phyloP scores from a whole-genome alignment of 2,888 invertebrate genomes.

The Deroplatys truncata region DNA sequence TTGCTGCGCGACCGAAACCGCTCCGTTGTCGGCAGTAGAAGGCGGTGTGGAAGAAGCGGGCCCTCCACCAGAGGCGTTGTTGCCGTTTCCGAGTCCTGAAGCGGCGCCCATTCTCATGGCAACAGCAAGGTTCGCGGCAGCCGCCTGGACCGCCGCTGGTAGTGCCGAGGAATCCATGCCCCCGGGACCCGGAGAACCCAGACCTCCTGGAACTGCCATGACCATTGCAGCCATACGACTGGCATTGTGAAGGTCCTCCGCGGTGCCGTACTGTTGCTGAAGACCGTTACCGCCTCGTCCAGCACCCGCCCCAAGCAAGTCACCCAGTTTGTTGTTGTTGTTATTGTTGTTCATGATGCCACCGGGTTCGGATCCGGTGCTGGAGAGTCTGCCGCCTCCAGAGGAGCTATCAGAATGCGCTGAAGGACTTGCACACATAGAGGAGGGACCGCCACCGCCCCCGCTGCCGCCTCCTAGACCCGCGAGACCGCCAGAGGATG shows the following conservation, averaged over 20 bases:
- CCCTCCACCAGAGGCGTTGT: conserved; percentile 19
- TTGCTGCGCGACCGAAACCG: conserved; percentile 47
- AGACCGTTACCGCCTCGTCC: conserved; percentile 51
- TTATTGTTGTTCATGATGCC: conserved; percentile 31
- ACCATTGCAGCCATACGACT: conserved; percentile 45
- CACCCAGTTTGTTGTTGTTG: conserved; percentile 41
- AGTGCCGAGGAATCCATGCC: conserved; percentile 26
- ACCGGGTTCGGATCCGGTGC: conserved; percentile 41
- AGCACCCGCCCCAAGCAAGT: conserved; percentile 42
- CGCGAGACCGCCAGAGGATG: conserved; percentile 52
- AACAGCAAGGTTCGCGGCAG: conserved; percentile 70
- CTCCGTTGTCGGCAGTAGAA: conserved; percentile 35
- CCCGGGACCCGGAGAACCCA: conserved; percentile 64
- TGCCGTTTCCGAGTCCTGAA: conserved; percentile 32
- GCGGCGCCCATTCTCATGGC: conserved; percentile 56
- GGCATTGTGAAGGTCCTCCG: conserved; percentile 54
- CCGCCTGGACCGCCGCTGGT: conserved; percentile 65
- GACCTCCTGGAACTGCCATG: conserved; percentile 43
- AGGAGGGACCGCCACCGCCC: conserved; percentile 48
- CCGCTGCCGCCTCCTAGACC: conserved; percentile 53
- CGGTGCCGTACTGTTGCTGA: conserved; percentile 61
- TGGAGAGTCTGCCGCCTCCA: conserved; percentile 69
- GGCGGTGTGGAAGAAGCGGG: conserved; percentile 15
- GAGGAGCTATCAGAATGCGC: conserved; percentile 82
- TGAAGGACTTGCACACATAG: conserved; percentile 76